Conservation (phyloP, 2,113 vertebrate species). For the Strix aluco region DNA sequence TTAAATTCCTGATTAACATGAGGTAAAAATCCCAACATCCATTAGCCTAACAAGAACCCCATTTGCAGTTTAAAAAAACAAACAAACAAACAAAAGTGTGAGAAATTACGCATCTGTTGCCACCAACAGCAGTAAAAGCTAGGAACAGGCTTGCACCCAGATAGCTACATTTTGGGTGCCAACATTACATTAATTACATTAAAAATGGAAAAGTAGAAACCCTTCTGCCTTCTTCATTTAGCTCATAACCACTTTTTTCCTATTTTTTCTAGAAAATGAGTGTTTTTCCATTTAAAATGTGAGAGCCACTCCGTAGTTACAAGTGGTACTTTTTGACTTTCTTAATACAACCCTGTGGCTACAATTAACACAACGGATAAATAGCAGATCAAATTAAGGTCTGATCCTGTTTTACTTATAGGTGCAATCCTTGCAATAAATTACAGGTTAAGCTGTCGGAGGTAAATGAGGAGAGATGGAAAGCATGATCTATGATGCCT, state of each 20-base stretch:
- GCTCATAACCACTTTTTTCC: constrained; percentile 30
- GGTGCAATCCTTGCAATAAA: constrained; percentile 39
- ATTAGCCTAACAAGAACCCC: constrained; percentile 51
- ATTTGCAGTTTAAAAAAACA: constrained; percentile 12
- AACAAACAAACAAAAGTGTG: constrained; percentile 49
- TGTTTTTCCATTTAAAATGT: constrained; percentile 68
- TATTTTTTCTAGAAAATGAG: constrained; percentile 52
- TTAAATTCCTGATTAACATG: constrained; percentile 29
- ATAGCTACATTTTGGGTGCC: constrained; percentile 37
- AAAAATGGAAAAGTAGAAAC: constrained; percentile 60
- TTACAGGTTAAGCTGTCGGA: constrained; percentile 41
- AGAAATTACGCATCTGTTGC: constrained; percentile 32
- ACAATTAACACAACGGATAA: constrained; percentile 68
- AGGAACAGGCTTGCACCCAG: constrained; percentile 32
- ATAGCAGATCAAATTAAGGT: constrained; percentile 67
- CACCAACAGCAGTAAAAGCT: not conserved
- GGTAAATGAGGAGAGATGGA: constrained; percentile 43
- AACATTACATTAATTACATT: constrained; percentile 54
- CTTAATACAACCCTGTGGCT: constrained; percentile 69
- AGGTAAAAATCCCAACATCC: constrained; percentile 33
- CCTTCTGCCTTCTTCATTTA: constrained; percentile 60
- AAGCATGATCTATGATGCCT: not conserved
- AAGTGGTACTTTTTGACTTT: constrained; percentile 70
- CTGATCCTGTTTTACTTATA: constrained; percentile 48
- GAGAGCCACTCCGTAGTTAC: constrained; percentile 66